Evolutionary conservation across 2,888 invertebrate species (phyloP).

Genomic region (Stenichneumon culpator): DNA sequence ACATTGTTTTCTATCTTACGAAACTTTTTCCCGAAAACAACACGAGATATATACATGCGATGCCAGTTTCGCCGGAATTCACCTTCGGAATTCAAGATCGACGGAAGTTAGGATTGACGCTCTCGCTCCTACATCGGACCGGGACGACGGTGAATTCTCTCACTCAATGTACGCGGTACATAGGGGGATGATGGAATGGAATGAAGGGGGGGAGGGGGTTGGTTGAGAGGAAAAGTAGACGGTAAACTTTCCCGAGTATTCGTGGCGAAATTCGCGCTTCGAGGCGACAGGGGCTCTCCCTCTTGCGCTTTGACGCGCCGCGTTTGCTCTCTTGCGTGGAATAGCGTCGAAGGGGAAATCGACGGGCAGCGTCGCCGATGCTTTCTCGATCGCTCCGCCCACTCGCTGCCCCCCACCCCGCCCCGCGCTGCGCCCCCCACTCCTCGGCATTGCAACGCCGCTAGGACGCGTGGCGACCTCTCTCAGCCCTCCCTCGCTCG

Average conservation of each 20-base stretch:
- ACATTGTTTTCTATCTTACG: background rate
- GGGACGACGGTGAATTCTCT: conserved; percentile 3
- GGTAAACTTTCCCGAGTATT: conserved; percentile 67
- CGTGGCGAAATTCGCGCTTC: conserved; percentile 72
- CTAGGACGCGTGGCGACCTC: conserved; percentile 71
- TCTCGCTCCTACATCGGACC: background rate
- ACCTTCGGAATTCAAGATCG: conserved; percentile 12
- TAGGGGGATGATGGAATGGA: conserved; percentile 81
- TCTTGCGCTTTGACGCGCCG: conserved; percentile 76
- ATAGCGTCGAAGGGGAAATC: conserved; percentile 78
- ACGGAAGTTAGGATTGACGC: conserved; percentile 31
- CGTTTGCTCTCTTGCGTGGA: conserved; percentile 79
- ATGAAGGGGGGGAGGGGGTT: conserved; percentile 82
- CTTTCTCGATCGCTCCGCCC: conserved; percentile 85
- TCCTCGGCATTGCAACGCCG: conserved; percentile 86
- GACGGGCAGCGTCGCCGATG: conserved; percentile 84
- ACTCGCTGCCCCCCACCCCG: conserved; percentile 77
- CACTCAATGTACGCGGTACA: conserved; percentile 54
- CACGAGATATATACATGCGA: background rate
- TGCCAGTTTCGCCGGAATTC: background rate
- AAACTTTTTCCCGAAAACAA: conserved; percentile 12
- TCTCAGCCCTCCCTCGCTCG: conserved; percentile 70
- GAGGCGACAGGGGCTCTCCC: conserved; percentile 70
- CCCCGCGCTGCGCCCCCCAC: conserved; percentile 85
- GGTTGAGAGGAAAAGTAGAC: conserved; percentile 65